phyloP scores from a whole-genome alignment of 2,888 invertebrate genomes.

The Apamea epomidion region DNA sequence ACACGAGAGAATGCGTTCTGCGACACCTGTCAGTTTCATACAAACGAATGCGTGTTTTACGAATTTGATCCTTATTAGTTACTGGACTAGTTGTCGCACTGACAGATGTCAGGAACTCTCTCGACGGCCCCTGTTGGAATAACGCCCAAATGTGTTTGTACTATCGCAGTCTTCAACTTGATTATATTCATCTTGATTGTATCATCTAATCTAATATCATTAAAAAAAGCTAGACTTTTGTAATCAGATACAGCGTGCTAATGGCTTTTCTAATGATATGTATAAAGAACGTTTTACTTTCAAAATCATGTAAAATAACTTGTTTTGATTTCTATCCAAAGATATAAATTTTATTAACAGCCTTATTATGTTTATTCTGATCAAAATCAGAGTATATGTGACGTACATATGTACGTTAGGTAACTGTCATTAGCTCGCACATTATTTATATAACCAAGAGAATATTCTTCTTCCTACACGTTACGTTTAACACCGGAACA shows the following conservation, averaged over 20 bases:
- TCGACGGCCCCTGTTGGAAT: neutral
- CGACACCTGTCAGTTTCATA: neutral
- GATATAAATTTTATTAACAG: constrained; percentile 18
- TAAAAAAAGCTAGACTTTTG: neutral
- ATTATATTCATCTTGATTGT: neutral
- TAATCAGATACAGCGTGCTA: neutral
- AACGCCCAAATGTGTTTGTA: neutral
- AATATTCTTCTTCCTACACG: constrained; percentile 63
- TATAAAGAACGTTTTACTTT: constrained; percentile 49
- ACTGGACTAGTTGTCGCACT: neutral
- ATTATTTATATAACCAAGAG: constrained; percentile 59
- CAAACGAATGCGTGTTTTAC: neutral
- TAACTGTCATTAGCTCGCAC: constrained; percentile 48
- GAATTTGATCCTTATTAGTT: neutral
- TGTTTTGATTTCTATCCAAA: constrained; percentile 33
- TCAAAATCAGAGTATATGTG: constrained; percentile 16
- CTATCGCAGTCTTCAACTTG: neutral
- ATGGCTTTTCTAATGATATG: constrained; percentile 37
- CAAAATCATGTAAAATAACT: constrained; percentile 37
- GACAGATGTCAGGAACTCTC: neutral
- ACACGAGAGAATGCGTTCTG: neutral
- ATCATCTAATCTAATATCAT: neutral
- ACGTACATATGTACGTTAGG: constrained; percentile 28
- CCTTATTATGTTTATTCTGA: neutral
- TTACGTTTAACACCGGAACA: constrained; percentile 65